Conservation (phyloP, 2,888 invertebrate genomes). For the Matsumyia berberina region DNA sequence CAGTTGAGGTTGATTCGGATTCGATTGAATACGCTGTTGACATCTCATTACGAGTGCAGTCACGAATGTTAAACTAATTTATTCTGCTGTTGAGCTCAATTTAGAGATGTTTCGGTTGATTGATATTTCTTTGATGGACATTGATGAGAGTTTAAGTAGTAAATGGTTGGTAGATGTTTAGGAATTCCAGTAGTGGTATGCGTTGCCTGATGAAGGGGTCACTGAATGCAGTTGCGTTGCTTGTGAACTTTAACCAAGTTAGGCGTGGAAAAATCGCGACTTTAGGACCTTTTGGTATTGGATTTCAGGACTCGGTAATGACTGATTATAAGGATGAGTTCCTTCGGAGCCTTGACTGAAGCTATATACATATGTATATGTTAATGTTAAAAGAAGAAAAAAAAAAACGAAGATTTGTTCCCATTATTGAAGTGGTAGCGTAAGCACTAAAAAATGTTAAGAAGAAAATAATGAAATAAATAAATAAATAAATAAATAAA, state of each 20-base stretch:
- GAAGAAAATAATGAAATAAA: too few species aligned
- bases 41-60: slow-evolving; percentile 50
- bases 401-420: too few species aligned
- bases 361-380: too few species aligned
- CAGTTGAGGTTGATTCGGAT: slow-evolving; percentile 18
- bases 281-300: too few species aligned
- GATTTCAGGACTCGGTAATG: too few species aligned
- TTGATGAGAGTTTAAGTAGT: neutral
- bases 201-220: neutral
- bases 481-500: too few species aligned
- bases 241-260: neutral
- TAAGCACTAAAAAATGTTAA: too few species aligned
- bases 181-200: neutral
- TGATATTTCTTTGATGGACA: slow-evolving; percentile 3
- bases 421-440: too few species aligned
- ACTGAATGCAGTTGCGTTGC: neutral
- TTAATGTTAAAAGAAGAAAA: too few species aligned
- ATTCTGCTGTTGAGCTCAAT: slow-evolving; percentile 13
- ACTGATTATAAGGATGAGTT: too few species aligned
- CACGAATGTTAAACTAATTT: slow-evolving; percentile 40
- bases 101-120: slow-evolving; percentile 13
- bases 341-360: too few species aligned
- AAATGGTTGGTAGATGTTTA: neutral
- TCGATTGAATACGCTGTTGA: slow-evolving; percentile 31
- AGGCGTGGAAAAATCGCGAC: too few species aligned